Evolutionary conservation across 53 echinoderm and acorn worm species (phyloP), one percentile per base, ranked within the genome.

Genomic region (Luidia sarsii): DNA sequence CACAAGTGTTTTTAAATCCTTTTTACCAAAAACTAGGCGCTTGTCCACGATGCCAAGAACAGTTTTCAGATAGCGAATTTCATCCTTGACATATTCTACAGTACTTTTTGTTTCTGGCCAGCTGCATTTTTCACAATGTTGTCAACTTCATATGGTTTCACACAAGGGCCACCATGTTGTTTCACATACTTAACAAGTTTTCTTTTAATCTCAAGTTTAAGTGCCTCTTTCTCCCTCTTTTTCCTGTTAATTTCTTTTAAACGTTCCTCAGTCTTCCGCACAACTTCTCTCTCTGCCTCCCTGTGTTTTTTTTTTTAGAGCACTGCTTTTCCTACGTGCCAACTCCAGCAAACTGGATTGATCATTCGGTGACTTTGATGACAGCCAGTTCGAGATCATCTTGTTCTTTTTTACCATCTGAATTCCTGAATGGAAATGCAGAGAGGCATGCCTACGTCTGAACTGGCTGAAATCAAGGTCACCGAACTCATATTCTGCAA

Each of bases 381-480:
- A 21, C 27, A 77, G 27, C 79, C 79, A 77, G 22, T 56, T 16
- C 10, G 79, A 77, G 10, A 77, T 77, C 0, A 61, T 68, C 33
- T 68, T n/a, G 20, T 68, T 70, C 2, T 28, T 32, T 49, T 68
- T 80, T 2, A 69, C 86, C 80, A 34, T 66, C 25, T 66, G 56
- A 0, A 68, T 46, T 10, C 80, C 53, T 7, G 59, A 57, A 48
- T 65, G 74, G 34, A 25, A 75, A 27, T 54, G 55, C 25, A 85
- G 56, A 2, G 86, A 86, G 5, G 80, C 87, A 64, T 70, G 71
- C 3, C 71, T 67, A 4, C 81, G 43, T 32, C 71, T 48, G 21
- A 87, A 80, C 43, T 70, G 87, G 48, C 80, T 80, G 24, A 81
- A 87, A 41, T 80, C 81, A 2, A 87, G 52, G 16, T 87, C 70